Evolutionary conservation across 2,797 vertebrate genomes (phyloP), one percentile per base, ranked within the genome.

Genomic region (Denticeps clupeoides): DNA sequence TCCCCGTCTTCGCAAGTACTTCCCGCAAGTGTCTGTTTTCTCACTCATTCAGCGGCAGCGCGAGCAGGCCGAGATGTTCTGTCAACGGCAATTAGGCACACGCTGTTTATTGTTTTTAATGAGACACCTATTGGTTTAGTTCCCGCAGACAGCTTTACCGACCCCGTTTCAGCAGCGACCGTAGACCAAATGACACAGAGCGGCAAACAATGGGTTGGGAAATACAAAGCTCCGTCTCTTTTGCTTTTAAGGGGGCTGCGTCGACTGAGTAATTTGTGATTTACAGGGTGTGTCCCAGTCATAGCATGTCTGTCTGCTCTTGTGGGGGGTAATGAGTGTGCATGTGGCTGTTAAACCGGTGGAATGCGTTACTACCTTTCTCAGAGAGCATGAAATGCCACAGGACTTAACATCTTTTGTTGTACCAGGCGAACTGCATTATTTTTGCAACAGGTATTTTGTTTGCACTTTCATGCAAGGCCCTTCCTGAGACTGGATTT

Each of bases 21-120:
- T 67, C 65, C 62, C 53, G 56, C 59, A 60, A 53, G 48, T 18
- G 49, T 65, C 68, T 70, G 66, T 59, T 69, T 67, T 64, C 51
- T 66, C 62, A 21, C 58, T 71, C 42, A 19, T 16, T 21, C 16
- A 8, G 35, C n/a, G 8, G 8, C 21, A 38, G 5, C 2, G 10
- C 33, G 23, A 44, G 41, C 22, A 41, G 33, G 12, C 11, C 45
- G 31, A 51, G 50, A 54, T 45, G n/a, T n/a, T 56, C 10, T 23
- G 31, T 55, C 50, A 42, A 44, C 23, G 24, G 53, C 47, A 63
- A 44, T 64, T 54, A 21, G 35, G 38, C 18, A 21, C 35, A 10
- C 9, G 16, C 15, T 25, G 24, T 35, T n/a, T n/a, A n/a, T n/a
- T n/a, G 35, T 10, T 8, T 10, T 9, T 21, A 37, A 37, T 18